Evolutionary conservation across 2,113 vertebrate genomes (phyloP), one percentile per base, ranked within the genome.

Genomic region (Junco hyemalis): DNA sequence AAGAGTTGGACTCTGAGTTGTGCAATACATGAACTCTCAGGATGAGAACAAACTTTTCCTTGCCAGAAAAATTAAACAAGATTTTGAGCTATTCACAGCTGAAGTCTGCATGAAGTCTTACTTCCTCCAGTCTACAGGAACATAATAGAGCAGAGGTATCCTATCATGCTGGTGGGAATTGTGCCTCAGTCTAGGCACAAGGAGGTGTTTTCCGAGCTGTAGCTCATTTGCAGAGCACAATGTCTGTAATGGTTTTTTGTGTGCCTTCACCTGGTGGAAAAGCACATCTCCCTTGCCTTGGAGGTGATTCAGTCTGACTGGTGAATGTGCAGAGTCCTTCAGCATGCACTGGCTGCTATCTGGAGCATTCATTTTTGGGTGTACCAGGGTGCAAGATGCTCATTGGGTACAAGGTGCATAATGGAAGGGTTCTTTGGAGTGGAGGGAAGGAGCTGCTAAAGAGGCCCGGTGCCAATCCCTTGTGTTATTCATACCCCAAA

Each of bases 401-500:
- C 19, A 2, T n/a, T 64, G 48, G 35, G 22, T 64, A 74, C 26
- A 53, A 76, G 36, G 28, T 36, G 16, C 40, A 7, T 17, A 25
- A 79, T 7, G 42, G 78, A 79, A 83, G 73, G 21, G 6, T 70
- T 85, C 36, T 54, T 35, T 59, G 26, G 38, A 17, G 25, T 50
- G 47, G 63, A 61, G n/a, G 38, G 50, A 92, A 60, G 33, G 71
- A 83, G 54, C 57, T 77, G 59, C 31, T 80, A 50, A 56, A 82
- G 51, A 73, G 33, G 31, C 47, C n/a, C 14, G 13, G 33, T 66
- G 54, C 45, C 71, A 90, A 42, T 61, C 44, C 17, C 51, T 50
- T 59, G 16, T 88, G 23, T 88, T 86, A 35, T 8, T 73, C 69
- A 92, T 68, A 83, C 40, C 82, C 69, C 53, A 82, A 91, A 91